Percentiles rank a stretch among this genome's conserved stretches.
phyloP scores from a whole-genome alignment of 2,113 vertebrate species.

The Pyrgilauda ruficollis region DNA sequence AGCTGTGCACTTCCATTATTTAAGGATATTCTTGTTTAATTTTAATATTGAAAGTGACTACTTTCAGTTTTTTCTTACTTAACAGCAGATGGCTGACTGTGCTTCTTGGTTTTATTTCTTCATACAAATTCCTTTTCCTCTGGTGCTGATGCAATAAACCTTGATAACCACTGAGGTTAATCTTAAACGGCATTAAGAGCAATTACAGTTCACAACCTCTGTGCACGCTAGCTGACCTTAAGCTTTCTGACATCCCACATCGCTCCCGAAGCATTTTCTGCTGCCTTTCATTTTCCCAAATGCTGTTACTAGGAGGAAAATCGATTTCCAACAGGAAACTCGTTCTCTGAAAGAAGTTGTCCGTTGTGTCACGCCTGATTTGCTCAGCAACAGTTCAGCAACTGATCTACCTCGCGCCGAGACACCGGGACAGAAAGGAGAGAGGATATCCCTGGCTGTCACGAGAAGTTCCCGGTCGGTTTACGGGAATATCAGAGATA shows the following conservation, averaged over 20 bases:
- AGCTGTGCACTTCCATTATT: background rate
- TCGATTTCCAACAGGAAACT: background rate
- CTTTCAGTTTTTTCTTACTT: background rate
- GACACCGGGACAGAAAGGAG: background rate
- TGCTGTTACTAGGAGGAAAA: background rate
- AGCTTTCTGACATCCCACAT: constrained; percentile 22
- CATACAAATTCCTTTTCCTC: constrained; percentile 34
- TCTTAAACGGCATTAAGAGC: constrained; percentile 56
- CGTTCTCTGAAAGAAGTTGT: background rate
- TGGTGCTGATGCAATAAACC: constrained; percentile 52
- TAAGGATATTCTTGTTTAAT: background rate
- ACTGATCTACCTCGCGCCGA: background rate
- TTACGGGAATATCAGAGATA: rapidly evolving
- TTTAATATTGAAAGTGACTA: background rate
- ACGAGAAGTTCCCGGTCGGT: background rate
- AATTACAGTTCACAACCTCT: constrained; percentile 57
- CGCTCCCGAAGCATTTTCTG: background rate
- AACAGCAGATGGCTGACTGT: background rate
- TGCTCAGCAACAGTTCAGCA: background rate
- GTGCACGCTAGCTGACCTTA: constrained; percentile 51
- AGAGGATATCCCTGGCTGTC: background rate
- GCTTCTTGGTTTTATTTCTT: constrained; percentile 31
- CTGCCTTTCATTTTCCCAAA: background rate
- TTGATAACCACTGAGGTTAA: constrained; percentile 51
- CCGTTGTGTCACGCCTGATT: background rate